phyloP scores from a whole-genome alignment of 2,888 invertebrate species.

The Dendrolimus houi region DNA sequence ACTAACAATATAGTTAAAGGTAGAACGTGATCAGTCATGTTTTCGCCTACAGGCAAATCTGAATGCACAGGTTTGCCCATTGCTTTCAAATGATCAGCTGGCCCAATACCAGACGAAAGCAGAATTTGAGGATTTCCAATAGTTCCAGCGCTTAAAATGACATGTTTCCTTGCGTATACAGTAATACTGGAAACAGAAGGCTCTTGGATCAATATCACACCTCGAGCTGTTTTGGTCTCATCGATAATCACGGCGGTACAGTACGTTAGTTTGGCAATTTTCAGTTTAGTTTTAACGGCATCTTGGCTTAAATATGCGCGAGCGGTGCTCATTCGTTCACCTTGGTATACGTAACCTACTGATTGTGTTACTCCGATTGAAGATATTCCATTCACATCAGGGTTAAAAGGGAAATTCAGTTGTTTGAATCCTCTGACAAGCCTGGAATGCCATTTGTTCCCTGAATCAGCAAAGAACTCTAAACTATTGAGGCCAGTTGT shows the following conservation, averaged over 20 bases:
- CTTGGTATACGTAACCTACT: constrained; percentile 34
- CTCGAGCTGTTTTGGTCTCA: constrained; percentile 24
- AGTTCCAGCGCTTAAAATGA: constrained; percentile 47
- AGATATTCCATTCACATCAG: constrained; percentile 39
- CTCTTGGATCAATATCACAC: constrained; percentile 27
- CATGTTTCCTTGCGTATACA: constrained; percentile 35
- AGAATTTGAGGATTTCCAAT: constrained; percentile 46
- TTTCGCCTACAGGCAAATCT: constrained; percentile 41
- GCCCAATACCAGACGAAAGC: constrained; percentile 50
- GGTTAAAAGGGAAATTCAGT: constrained; percentile 35
- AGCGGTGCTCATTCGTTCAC: constrained; percentile 43
- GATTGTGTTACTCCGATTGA: constrained; percentile 41
- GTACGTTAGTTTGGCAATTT: constrained; percentile 30
- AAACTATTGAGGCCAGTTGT: constrained; percentile 35
- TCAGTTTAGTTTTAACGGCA: constrained; percentile 26
- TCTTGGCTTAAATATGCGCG: constrained; percentile 32
- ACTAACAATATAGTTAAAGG: constrained; percentile 30
- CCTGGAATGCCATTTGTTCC: constrained; percentile 39
- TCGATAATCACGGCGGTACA: constrained; percentile 42
- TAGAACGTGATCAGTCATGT: constrained; percentile 40
- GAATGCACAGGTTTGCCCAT: constrained; percentile 28
- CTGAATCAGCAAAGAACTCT: constrained; percentile 30
- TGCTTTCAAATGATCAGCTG: constrained; percentile 27
- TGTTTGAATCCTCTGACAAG: constrained; percentile 24
- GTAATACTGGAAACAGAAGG: constrained; percentile 9